Percentiles rank a stretch among this genome's conserved stretches.
Evolutionary conservation across 1,140 invertebrate genomes (phyloP).

Genomic region (Palaemon carinicauda): DNA sequence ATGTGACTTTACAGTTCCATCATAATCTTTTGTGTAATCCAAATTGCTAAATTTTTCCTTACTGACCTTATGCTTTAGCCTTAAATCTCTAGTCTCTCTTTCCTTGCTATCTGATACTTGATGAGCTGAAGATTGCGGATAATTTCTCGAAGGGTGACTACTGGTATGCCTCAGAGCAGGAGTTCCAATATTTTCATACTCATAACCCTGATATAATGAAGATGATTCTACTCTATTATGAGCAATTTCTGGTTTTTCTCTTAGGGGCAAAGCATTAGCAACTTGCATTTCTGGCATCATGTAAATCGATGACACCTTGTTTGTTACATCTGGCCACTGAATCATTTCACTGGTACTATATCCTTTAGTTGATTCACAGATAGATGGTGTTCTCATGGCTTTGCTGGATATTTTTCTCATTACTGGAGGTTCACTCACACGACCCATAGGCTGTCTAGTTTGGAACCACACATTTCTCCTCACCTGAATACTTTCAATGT

Average conservation of each 20-base stretch:
- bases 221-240: background rate
- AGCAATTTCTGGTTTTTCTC: background rate
- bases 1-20: no score
- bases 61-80: no score
- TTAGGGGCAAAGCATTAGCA: background rate
- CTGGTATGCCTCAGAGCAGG: no score
- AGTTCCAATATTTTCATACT: background rate
- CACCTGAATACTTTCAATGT: background rate
- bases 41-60: no score
- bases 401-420: no score
- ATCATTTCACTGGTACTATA: background rate
- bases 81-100: no score
- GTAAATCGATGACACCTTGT: conserved; percentile 22
- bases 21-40: no score
- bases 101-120: no score
- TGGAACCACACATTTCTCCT: background rate
- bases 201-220: background rate
- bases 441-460: no score
- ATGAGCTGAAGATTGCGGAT: no score
- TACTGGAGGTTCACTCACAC: no score
- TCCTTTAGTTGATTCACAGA: background rate
- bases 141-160: no score
- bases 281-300: conserved; percentile 34
- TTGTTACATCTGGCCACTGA: background rate
- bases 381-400: background rate